phyloP scores from a whole-genome alignment of 2,113 vertebrate species.

The Diadophis punctatus region DNA sequence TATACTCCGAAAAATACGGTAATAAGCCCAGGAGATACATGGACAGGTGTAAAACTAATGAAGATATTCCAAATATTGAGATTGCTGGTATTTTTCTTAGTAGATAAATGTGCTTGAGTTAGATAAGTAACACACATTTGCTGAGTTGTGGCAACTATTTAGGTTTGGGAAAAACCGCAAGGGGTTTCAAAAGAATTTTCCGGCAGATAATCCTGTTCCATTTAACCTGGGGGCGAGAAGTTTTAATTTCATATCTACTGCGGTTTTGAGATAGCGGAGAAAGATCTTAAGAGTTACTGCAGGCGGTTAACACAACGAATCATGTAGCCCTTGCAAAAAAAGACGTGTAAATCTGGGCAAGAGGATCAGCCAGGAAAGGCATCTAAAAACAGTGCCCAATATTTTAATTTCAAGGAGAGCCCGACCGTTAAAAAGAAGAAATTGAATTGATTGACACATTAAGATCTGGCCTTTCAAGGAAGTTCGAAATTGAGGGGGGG shows the following conservation, averaged over 20 bases:
- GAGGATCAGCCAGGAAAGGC: not conserved
- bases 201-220: not conserved
- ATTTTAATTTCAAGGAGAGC: not conserved
- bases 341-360: not conserved
- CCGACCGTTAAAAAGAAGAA: not conserved
- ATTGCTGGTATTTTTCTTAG: not conserved
- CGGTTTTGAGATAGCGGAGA: not conserved
- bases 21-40: not conserved
- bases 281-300: not conserved
- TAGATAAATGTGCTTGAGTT: not conserved
- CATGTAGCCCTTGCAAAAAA: not conserved
- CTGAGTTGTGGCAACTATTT: not conserved
- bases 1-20: no score
- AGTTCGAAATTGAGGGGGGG: not conserved
- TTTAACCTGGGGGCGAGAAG: not conserved
- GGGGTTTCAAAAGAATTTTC: no score
- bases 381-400: not conserved
- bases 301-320: not conserved
- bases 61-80: no score
- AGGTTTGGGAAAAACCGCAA: not conserved
- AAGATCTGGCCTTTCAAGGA: not conserved
- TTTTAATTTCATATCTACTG: not conserved
- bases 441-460: not conserved
- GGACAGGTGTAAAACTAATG: not conserved
- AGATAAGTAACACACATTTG: not conserved